Percentiles rank a stretch among this genome's conserved stretches.
Evolutionary conservation across 2,113 vertebrate genomes (phyloP).

Genomic region (Condylura cristata): DNA sequence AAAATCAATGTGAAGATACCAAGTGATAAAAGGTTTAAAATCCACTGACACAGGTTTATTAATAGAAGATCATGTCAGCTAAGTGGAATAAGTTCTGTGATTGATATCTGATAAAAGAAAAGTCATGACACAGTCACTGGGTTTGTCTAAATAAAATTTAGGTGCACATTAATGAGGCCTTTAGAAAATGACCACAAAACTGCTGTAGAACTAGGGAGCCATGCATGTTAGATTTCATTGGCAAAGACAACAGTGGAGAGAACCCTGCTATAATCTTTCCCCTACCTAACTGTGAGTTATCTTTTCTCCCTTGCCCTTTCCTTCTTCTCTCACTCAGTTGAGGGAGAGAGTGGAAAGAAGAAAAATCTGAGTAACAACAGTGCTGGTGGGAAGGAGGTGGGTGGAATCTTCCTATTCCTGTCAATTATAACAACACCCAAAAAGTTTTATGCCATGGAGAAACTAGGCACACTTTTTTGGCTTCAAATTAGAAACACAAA

Average conservation of each 20-base stretch:
- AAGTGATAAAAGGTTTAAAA: slow-evolving; percentile 39
- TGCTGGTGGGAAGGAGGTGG: too few species aligned
- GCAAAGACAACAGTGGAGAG: background rate
- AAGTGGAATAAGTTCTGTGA: background rate
- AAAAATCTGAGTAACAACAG: background rate
- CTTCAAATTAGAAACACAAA: slow-evolving; percentile 32
- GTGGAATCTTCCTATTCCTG: background rate
- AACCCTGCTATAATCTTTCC: background rate
- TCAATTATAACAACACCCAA: background rate
- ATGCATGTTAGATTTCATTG: background rate
- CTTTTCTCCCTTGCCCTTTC: background rate
- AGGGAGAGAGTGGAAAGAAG: background rate
- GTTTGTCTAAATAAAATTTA: slow-evolving; percentile 21
- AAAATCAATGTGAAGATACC: slow-evolving; percentile 53
- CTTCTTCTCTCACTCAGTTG: background rate
- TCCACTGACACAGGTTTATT: slow-evolving; percentile 46
- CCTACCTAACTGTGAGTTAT: background rate
- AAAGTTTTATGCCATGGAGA: background rate
- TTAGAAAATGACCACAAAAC: slow-evolving; percentile 57
- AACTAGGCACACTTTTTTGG: background rate
- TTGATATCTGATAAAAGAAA: slow-evolving; percentile 34
- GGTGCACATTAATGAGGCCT: background rate
- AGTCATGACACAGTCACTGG: background rate
- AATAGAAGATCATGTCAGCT: background rate
- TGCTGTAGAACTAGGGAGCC: background rate